phyloP scores from a whole-genome alignment of 2,888 invertebrate genomes.

The Lasioglossum villosulum region DNA sequence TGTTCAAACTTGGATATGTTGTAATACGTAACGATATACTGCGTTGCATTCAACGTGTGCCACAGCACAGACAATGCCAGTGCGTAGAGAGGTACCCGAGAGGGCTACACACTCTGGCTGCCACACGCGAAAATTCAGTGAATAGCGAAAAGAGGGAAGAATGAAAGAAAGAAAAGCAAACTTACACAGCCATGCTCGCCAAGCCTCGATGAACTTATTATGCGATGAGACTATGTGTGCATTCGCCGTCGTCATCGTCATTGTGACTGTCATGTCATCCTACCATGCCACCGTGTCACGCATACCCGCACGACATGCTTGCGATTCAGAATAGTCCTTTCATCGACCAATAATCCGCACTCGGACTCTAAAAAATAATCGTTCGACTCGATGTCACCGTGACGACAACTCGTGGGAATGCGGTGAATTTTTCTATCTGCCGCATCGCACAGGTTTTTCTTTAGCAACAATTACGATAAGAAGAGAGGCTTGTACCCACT shows the following conservation, averaged over 20 bases:
- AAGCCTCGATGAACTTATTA: constrained; percentile 27
- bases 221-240: not conserved
- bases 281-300: no score
- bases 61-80: constrained; percentile 28
- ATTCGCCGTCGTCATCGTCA: not conserved
- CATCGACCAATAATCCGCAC: no score
- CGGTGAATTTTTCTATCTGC: no score
- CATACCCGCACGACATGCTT: no score
- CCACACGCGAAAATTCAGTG: constrained; percentile 19
- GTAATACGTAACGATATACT: not conserved
- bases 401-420: no score
- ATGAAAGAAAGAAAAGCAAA: no score
- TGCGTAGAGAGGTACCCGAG: constrained; percentile 47
- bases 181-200: constrained; percentile 18
- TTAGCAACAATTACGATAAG: not conserved
- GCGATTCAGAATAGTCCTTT: no score
- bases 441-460: no score
- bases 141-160: constrained; percentile 7
- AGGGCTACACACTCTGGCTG: constrained; percentile 67
- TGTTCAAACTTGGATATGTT: no score
- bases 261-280: not conserved
- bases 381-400: no score
- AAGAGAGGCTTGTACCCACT: not conserved
- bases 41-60: constrained; percentile 23
- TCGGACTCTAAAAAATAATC: no score